Base-by-base conservation (phyloP, 2,113 vertebrate species). In the Vimba vimba region DNA sequence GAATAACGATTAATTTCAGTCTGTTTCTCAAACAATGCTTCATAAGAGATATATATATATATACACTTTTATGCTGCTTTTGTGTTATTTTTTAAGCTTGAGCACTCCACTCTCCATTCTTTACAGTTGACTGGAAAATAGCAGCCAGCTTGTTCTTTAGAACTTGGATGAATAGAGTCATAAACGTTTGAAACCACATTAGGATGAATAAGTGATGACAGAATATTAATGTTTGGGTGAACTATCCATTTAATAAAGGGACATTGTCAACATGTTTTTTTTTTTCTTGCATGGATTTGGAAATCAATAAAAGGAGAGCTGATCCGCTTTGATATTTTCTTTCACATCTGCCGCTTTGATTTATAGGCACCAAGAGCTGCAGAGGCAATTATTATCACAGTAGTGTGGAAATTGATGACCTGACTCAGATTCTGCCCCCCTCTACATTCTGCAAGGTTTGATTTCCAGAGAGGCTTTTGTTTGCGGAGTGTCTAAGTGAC, bases 271-370 rank as follows among this genome's bases (percentile, higher is more conserved):
- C 59, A 60, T 1, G 33, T 11, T 62, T 69, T 62, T 43, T 6
- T 43, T 50, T n/a, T 52, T 66, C 47, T 71, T 50, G 12, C 12
- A 57, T 85, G 13, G 62, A 79, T 79, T 85, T 85, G 6, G 27
- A 33, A 86, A 75, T 87, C 74, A 84, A 84, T 84, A 47, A 43
- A 6, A 73, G 55, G 50, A 73, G 36, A 66, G 39, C 82, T 71
- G 43, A 78, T 55, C 23, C 19, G 50, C 21, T 39, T 43, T 84
- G 50, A 69, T 78, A 55, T 84, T 66, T 47, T 43, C n/a, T 10
- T 74, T 71, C 62, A 13, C 59, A 77, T 59, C 86, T 57, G 55
- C 52, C 55, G 43, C 59, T 85, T 59, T 87, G 82, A 90, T 89
- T 87, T 86, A 86, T 86, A 84, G 39, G 66, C 17, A 3, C 30